Conservation (phyloP, 2,113 vertebrate genomes). For the Clarias macrocephalus region DNA sequence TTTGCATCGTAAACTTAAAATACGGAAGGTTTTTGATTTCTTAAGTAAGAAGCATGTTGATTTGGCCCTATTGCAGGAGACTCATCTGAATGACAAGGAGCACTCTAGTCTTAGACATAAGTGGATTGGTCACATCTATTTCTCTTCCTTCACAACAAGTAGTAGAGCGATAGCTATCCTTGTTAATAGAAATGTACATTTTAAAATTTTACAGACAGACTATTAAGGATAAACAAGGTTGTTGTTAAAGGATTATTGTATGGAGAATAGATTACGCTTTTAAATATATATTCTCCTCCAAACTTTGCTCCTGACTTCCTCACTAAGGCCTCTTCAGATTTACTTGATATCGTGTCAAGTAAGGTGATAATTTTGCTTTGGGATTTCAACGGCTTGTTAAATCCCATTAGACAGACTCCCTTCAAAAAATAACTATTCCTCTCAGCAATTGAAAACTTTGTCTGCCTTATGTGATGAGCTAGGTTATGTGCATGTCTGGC, state of each 20-base stretch:
- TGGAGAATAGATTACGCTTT: background rate
- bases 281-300: background rate
- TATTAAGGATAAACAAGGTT: background rate
- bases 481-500: too few relatives aligned
- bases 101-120: background rate
- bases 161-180: background rate
- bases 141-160: background rate
- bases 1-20: background rate
- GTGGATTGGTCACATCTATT: background rate
- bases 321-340: background rate
- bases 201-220: background rate
- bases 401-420: too few relatives aligned
- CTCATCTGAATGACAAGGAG: background rate
- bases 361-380: too few relatives aligned
- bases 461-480: too few relatives aligned
- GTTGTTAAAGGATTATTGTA: background rate
- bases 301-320: background rate
- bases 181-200: background rate
- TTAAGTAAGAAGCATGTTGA: background rate
- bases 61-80: background rate
- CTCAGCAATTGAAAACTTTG: too few relatives aligned
- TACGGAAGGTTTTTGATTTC: too few relatives aligned
- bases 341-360: too few relatives aligned
- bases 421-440: too few relatives aligned
- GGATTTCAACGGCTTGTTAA: too few relatives aligned